Percentiles rank a stretch among this genome's conserved stretches.
Conservation (phyloP, 2,113 vertebrate species). For the Oncorhynchus keta region DNA sequence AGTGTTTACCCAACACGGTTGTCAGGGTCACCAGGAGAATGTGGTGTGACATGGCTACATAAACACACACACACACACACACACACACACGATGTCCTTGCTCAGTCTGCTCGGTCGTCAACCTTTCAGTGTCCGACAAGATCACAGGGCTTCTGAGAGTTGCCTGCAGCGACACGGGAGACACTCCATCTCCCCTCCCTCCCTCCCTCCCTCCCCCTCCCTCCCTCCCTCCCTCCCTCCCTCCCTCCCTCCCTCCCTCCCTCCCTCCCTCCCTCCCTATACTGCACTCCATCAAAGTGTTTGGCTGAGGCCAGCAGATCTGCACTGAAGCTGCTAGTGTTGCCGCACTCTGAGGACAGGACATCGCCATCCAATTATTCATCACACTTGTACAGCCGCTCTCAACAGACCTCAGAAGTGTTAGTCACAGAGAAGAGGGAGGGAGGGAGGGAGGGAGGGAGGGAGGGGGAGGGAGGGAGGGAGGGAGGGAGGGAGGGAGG, state of each 20-base stretch:
- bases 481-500: neutral
- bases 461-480: neutral
- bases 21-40: neutral
- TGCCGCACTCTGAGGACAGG: neutral
- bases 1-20: too few relatives aligned
- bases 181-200: neutral
- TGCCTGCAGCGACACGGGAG: neutral
- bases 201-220: neutral
- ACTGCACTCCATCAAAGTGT: slow-evolving; percentile 7
- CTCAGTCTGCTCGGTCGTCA: neutral
- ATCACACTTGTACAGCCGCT: slow-evolving; percentile 19
- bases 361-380: slow-evolving; percentile 27
- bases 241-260: neutral
- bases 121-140: neutral
- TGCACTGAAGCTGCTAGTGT: slow-evolving; percentile 5
- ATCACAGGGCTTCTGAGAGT: neutral
- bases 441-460: neutral
- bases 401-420: slow-evolving; percentile 11
- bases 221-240: neutral
- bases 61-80: neutral
- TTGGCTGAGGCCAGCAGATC: slow-evolving; percentile 19
- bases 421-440: slow-evolving; percentile 1
- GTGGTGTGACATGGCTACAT: neutral
- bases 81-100: neutral
- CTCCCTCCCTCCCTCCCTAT: slow-evolving; percentile 8